Conservation (phyloP, 2,888 invertebrate species). For the Ennomos quercinarius region DNA sequence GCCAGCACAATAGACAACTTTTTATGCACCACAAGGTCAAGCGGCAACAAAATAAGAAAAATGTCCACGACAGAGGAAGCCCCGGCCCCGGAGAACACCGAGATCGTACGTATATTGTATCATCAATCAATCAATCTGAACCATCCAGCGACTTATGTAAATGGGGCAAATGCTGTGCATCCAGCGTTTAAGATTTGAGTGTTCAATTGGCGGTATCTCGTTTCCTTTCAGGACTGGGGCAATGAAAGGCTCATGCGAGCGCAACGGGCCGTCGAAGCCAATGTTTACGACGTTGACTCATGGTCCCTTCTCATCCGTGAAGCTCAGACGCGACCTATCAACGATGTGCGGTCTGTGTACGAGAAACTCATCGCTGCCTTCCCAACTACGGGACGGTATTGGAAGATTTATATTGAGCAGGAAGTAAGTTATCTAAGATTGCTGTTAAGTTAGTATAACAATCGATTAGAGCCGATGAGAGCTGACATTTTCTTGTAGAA, state of each 20-base stretch:
- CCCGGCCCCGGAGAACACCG: slow-evolving; percentile 12
- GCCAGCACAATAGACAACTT: too few species aligned
- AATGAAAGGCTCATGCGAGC: slow-evolving; percentile 93
- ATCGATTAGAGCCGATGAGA: too few species aligned
- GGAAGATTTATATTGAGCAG: slow-evolving; percentile 99
- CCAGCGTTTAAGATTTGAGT: too few species aligned
- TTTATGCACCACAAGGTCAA: too few species aligned
- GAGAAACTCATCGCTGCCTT: slow-evolving; percentile 97
- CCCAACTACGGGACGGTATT: slow-evolving; percentile 98
- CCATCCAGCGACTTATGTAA: too few species aligned
- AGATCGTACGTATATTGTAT: slow-evolving; percentile 24
- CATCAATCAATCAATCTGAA: too few species aligned
- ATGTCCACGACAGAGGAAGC: slow-evolving; percentile 25
- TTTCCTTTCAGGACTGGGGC: slow-evolving; percentile 91
- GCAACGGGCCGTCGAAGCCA: slow-evolving; percentile 94
- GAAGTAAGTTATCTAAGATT: slow-evolving; percentile 87
- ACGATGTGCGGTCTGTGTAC: slow-evolving; percentile 96
- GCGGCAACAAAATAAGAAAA: slow-evolving; percentile 9
- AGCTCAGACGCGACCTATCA: slow-evolving; percentile 94
- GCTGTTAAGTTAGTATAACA: too few species aligned
- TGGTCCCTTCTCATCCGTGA: slow-evolving; percentile 98
- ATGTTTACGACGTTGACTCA: slow-evolving; percentile 97
- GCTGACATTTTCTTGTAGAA: too few species aligned
- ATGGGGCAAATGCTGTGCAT: too few species aligned
- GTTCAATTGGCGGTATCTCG: too few species aligned